Evolutionary conservation across 2,797 vertebrate genomes (phyloP), one percentile per base, ranked within the genome.

Genomic region (Acestrorhynchus altus): DNA sequence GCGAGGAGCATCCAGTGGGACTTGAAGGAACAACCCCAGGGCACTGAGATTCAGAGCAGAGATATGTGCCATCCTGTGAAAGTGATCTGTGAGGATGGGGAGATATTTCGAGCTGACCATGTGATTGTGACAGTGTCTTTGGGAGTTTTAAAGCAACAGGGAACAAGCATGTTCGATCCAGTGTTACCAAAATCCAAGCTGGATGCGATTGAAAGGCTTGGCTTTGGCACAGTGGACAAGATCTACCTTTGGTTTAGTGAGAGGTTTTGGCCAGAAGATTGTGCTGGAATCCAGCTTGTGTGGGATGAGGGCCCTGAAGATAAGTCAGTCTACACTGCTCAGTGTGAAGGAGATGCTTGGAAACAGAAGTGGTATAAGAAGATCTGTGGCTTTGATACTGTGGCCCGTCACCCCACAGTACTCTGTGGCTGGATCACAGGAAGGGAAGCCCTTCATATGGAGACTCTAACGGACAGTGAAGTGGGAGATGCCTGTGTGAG

Each of bases 401-500:
- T 89, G 39, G 86, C 86, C 6, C 85, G 83, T 61, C 89, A 91
- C 63, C 87, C 87, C 20, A 90, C 83, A 42, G 85, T 88, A 7
- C 82, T 91, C 2, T 91, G 87, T 57, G 90, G 87, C 56, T 91
- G 90, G 89, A 89, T 91, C 80, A 90, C 88, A 4, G 90, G 90
- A 46, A 78, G 70, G 74, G 88, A 90, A 73, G 90, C 90, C 4
- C 79, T 84, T 28, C 64, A 91, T 70, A 91, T 90, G 90, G 90
- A 90, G 78, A 86, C 65, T 0, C 83, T 91, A 12, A 39, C 76
- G 10, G 87, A 89, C 44, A 73, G 73, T 46, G 85, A 84, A 24
- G 81, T 91, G 28, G 59, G 60, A 57, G 83, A 83, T 0, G 68
- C 71, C 40, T 90, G 90, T 83, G 71, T 87, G 57, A 87, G 87